Percentiles rank a stretch among this genome's conserved stretches.
These are phyloP conservation scores for Sphaerodactylus townsendi DNA, from an alignment of 2,113 vertebrate genomes.

Conservation along the genomic window DNA sequence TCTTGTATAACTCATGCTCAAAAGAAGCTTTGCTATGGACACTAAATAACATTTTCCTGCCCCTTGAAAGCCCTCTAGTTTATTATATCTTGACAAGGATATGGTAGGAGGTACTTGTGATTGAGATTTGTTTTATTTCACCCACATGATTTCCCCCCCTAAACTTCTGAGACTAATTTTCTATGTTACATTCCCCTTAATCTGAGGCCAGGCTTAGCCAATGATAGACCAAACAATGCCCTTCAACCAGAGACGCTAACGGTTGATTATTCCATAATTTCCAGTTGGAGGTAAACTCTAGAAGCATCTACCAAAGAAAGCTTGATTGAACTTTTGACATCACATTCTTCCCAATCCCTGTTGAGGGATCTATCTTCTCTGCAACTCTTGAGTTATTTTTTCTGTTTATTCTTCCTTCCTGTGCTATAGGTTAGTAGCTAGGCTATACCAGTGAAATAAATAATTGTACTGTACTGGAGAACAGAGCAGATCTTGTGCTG, in stretches of 20 bases:
- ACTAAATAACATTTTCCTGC: neutral
- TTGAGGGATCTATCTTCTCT: neutral
- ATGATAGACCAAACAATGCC: neutral
- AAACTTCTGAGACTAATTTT: too few relatives aligned
- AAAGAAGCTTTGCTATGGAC: too few relatives aligned
- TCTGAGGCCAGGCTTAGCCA: neutral
- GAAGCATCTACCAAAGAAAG: neutral
- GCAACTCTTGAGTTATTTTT: neutral
- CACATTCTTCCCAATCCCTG: neutral
- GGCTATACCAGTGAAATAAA: constrained; percentile 2
- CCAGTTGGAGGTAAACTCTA: neutral
- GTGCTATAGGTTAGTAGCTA: neutral
- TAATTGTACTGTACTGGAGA: constrained; percentile 2
- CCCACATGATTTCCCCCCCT: too few relatives aligned
- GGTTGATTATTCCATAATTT: neutral
- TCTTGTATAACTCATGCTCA: too few relatives aligned
- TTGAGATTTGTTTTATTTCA: too few relatives aligned
- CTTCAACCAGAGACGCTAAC: neutral
- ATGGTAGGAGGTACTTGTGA: neutral
- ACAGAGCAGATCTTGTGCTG: neutral
- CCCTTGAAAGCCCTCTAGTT: neutral
- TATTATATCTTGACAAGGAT: neutral
- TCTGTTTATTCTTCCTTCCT: neutral
- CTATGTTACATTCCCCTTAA: neutral
- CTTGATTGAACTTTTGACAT: neutral